A percentile compares a stretch with the other conserved stretches of the same genome.
phyloP scores from a whole-genome alignment of 2,797 vertebrate species.

The Microcaecilia unicolor region DNA sequence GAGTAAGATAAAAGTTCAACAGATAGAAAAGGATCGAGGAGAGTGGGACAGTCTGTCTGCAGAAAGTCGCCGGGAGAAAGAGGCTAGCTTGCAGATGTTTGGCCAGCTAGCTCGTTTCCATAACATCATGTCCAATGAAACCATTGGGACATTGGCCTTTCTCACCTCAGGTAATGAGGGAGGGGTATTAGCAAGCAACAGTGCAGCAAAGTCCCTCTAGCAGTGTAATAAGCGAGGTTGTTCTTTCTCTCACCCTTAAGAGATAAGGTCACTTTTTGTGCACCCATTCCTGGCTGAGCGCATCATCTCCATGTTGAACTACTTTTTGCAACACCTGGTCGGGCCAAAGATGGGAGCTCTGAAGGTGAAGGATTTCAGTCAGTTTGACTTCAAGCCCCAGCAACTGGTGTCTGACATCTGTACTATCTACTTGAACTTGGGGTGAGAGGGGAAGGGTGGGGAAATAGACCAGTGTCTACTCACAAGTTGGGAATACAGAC shows the following conservation, averaged over 20 bases:
- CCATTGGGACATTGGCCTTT: constrained; percentile 91
- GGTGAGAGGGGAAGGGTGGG: constrained; percentile 51
- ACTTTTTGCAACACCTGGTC: constrained; percentile 94
- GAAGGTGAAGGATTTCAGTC: constrained; percentile 98
- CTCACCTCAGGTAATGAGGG: constrained; percentile 81
- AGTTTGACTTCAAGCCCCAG: constrained; percentile 97
- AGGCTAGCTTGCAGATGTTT: constrained; percentile 92
- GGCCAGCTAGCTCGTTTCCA: constrained; percentile 95
- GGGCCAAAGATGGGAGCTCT: constrained; percentile 97
- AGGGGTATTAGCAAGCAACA: not conserved
- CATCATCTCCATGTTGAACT: constrained; percentile 97
- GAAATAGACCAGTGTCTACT: not conserved
- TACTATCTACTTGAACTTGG: constrained; percentile 93
- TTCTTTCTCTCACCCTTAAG: constrained; percentile 47
- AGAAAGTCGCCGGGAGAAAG: constrained; percentile 85
- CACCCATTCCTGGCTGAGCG: constrained; percentile 93
- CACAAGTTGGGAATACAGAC: no score
- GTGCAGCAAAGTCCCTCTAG: not conserved
- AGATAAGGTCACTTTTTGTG: constrained; percentile 88
- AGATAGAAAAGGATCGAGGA: constrained; percentile 87
- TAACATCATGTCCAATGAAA: constrained; percentile 98
- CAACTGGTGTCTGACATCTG: constrained; percentile 96
- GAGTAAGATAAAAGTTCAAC: constrained; percentile 95
- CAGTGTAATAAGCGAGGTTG: not conserved
- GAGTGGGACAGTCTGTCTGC: constrained; percentile 83